A percentile compares a stretch with the other conserved stretches of the same genome.
Evolutionary conservation across 2,888 invertebrate genomes (phyloP).

Genomic region (Hofmannophila pseudospretella): DNA sequence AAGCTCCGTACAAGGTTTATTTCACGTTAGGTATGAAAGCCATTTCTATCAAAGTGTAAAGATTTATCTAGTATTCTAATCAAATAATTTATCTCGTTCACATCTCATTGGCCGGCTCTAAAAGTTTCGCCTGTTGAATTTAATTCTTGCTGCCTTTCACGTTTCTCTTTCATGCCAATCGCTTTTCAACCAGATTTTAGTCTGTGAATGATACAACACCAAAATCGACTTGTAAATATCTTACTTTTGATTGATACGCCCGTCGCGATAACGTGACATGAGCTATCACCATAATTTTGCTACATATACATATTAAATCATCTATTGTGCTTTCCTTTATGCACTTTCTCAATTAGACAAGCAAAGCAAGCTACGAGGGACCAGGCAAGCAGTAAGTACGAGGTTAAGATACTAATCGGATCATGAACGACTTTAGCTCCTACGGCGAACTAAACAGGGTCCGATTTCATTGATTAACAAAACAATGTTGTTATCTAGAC

Average conservation of each 20-base stretch:
- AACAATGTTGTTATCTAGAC: slow-evolving; percentile 26
- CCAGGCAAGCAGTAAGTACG: background rate
- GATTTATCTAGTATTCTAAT: too few relatives aligned
- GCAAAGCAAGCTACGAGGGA: background rate
- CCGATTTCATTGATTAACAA: slow-evolving; percentile 10
- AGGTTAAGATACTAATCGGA: background rate
- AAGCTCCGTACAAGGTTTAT: too few relatives aligned
- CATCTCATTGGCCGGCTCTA: too few relatives aligned
- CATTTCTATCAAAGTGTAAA: too few relatives aligned
- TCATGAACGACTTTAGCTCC: slow-evolving; percentile 2
- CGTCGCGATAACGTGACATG: background rate
- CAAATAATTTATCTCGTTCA: too few relatives aligned
- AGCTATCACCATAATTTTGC: background rate
- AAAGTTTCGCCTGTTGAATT: background rate
- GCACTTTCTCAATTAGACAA: slow-evolving; percentile 7
- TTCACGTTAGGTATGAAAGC: too few relatives aligned
- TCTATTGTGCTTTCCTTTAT: background rate
- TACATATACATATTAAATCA: background rate
- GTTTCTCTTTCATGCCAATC: too few relatives aligned
- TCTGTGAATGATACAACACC: background rate
- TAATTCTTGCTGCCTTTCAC: background rate
- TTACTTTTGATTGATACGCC: background rate
- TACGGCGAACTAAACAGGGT: slow-evolving; percentile 10
- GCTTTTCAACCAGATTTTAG: background rate
- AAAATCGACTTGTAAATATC: background rate